These are phyloP conservation scores for Acipenser transmontanus DNA, from an alignment of 2,797 vertebrate genomes.

Conservation along the genomic window DNA sequence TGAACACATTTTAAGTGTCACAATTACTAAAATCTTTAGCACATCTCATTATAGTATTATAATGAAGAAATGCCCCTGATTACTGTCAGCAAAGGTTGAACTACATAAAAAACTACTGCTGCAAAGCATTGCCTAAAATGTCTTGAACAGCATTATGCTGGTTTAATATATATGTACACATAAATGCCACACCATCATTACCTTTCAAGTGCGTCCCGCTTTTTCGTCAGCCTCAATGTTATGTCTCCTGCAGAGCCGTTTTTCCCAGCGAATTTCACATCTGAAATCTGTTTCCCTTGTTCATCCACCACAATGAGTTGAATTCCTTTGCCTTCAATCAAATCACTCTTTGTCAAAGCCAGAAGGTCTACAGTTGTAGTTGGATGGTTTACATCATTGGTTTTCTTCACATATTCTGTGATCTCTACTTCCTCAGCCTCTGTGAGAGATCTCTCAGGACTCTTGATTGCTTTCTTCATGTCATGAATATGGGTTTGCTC, in stretches of 20 bases:
- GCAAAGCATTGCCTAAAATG: too few relatives aligned
- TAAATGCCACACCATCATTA: too few relatives aligned
- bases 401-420: conserved; percentile 16
- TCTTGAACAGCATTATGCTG: too few relatives aligned
- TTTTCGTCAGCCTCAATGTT: too few relatives aligned
- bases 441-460: neutral
- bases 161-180: too few relatives aligned
- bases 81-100: too few relatives aligned
- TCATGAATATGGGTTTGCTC: conserved; percentile 14
- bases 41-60: too few relatives aligned
- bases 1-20: too few relatives aligned
- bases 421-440: conserved; percentile 8
- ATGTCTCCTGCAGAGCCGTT: neutral
- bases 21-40: too few relatives aligned
- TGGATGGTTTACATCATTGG: conserved; percentile 3
- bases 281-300: conserved; percentile 18
- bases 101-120: too few relatives aligned
- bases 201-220: too few relatives aligned
- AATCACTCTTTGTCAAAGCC: conserved; percentile 24
- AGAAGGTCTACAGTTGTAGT: conserved; percentile 16
- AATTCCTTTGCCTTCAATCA: conserved; percentile 26
- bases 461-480: conserved; percentile 12
- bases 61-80: too few relatives aligned
- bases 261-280: conserved; percentile 21
- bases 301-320: conserved; percentile 11